Evolutionary conservation across 2,888 invertebrate species (phyloP).

Genomic region (Argyresthia albistria): DNA sequence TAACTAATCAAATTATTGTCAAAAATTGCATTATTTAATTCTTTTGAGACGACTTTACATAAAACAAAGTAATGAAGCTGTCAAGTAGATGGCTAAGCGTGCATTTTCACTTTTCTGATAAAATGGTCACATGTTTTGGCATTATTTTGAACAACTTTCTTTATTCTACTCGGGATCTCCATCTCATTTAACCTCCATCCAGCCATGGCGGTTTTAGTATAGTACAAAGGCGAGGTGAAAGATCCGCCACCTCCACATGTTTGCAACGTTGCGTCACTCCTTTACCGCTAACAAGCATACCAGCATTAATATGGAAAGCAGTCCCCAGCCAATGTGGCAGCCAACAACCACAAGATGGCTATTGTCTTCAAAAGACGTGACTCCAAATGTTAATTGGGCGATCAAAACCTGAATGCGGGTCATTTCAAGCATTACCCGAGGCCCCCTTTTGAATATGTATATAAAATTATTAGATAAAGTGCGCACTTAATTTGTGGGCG

Average conservation of each 20-base stretch:
- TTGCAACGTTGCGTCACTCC: constrained; percentile 53
- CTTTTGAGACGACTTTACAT: no score
- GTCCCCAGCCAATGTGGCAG: constrained; percentile 63
- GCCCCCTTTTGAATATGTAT: constrained; percentile 71
- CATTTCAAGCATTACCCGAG: constrained; percentile 63
- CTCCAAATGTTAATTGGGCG: constrained; percentile 70
- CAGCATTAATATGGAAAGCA: constrained; percentile 67
- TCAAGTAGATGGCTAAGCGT: no score
- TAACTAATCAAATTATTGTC: no score
- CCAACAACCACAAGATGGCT: constrained; percentile 68
- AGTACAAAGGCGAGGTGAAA: not conserved
- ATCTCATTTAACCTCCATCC: no score
- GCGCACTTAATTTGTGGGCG: constrained; percentile 58
- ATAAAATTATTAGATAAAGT: constrained; percentile 68
- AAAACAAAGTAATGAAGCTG: no score
- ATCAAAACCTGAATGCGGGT: constrained; percentile 71
- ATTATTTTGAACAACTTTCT: no score
- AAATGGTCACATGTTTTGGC: no score
- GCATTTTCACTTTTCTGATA: no score
- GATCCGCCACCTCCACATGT: constrained; percentile 35
- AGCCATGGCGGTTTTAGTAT: no score
- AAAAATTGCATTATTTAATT: no score
- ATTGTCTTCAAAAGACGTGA: constrained; percentile 70
- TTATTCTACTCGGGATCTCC: no score
- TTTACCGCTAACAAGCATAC: constrained; percentile 69